Evolutionary conservation across 2,797 vertebrate species (phyloP).

Genomic region (Aotus griseimembra): DNA sequence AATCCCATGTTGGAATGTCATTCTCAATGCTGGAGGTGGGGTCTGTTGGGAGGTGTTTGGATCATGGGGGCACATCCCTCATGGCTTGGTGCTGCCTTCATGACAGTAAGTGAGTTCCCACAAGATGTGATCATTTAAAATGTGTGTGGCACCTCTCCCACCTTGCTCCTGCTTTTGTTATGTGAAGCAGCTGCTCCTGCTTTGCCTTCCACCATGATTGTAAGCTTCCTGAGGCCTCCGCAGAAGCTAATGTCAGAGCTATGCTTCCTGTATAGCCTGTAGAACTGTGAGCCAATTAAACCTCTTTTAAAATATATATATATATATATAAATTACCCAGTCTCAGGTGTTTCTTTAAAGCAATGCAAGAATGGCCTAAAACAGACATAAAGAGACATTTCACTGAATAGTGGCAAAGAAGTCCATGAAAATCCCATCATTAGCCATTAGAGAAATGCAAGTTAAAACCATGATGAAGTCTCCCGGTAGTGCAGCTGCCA

Average conservation of each 20-base stretch:
- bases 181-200: neutral
- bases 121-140: neutral
- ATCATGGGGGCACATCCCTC: neutral
- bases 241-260: neutral
- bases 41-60: neutral
- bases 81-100: neutral
- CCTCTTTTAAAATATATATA: neutral
- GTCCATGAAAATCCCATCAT: neutral
- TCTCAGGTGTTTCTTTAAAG: neutral
- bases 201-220: neutral
- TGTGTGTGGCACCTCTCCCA: neutral
- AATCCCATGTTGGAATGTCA: neutral
- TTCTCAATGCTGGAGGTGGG: neutral
- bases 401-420: neutral
- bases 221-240: neutral
- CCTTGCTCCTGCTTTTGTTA: neutral
- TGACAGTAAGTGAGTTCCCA: neutral
- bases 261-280: neutral
- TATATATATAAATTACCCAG: neutral
- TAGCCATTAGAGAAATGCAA: neutral
- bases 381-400: neutral
- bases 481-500: neutral
- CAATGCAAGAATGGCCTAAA: neutral
- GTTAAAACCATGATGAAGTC: neutral
- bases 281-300: neutral